phyloP scores from a whole-genome alignment of 2,113 vertebrate genomes.

The Phainopepla nitens region DNA sequence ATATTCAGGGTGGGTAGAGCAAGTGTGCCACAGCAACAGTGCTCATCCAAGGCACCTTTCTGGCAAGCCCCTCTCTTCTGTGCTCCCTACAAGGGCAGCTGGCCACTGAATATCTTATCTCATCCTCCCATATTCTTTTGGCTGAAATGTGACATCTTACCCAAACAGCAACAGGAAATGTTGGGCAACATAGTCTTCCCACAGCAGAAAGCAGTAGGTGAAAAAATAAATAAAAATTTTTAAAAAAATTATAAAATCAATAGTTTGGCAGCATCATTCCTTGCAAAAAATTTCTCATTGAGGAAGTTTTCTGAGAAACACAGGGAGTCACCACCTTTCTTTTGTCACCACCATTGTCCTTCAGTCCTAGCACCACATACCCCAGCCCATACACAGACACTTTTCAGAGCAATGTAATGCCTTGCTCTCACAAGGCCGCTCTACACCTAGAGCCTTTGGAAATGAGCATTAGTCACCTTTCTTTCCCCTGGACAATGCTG shows the following conservation, averaged over 20 bases:
- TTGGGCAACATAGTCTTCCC: neutral
- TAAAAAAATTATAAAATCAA: neutral
- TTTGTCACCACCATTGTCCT: neutral
- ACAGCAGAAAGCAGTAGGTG: neutral
- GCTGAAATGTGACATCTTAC: neutral
- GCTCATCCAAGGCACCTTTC: neutral
- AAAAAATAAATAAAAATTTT: neutral
- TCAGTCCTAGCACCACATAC: neutral
- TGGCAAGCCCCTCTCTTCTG: neutral
- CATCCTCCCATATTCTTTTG: neutral
- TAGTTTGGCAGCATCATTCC: neutral
- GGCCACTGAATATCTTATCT: neutral
- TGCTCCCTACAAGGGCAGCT: neutral
- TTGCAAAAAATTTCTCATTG: neutral
- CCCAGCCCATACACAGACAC: neutral
- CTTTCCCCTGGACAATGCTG: neutral
- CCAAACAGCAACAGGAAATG: neutral
- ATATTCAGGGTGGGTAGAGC: neutral
- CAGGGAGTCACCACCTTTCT: neutral
- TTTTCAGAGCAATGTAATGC: neutral
- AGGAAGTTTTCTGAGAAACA: neutral
- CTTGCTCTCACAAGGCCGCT: neutral
- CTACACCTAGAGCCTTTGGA: neutral
- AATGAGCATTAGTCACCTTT: neutral
- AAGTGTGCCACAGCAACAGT: neutral